A percentile compares a stretch with the other conserved stretches of the same genome.
Evolutionary conservation across 2,797 vertebrate species (phyloP).

Genomic region (Rhincodon typus): DNA sequence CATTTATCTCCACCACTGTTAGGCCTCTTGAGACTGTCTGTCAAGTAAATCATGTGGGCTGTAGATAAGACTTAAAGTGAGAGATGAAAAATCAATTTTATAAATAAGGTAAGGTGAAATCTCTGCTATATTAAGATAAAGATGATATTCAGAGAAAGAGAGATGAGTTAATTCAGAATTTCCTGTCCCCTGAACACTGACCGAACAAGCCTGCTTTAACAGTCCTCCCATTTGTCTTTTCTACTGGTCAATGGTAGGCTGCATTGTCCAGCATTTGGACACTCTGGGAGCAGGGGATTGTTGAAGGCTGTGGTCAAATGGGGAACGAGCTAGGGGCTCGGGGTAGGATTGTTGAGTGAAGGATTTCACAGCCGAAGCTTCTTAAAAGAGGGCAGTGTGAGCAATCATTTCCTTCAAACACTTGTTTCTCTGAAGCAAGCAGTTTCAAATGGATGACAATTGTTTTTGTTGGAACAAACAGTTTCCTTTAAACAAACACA

Average conservation of each 20-base stretch:
- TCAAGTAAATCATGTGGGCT: not conserved
- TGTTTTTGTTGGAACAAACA: not conserved
- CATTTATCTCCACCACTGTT: not conserved
- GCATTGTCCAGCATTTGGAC: not conserved
- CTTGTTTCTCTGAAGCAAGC: not conserved
- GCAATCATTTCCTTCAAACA: not conserved
- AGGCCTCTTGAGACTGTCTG: not conserved
- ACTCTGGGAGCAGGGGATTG: not conserved
- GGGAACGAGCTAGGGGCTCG: not conserved
- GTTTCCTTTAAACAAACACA: conserved; percentile 27
- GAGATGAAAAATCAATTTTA: not conserved
- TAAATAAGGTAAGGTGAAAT: not conserved
- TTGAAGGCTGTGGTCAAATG: not conserved
- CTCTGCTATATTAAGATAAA: not conserved
- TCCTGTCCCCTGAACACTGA: not conserved
- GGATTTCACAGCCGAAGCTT: not conserved
- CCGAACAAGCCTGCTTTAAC: not conserved
- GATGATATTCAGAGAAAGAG: not conserved
- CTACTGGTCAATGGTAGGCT: not conserved
- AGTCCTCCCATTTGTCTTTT: not conserved
- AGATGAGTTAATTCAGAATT: not conserved
- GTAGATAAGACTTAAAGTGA: not conserved
- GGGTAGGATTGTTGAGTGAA: not conserved
- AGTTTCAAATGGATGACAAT: not conserved
- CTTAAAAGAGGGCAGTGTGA: not conserved